These are phyloP conservation scores for Chironex yamaguchii DNA, from an alignment of 30 jellyfish, hydroid and myxozoan genomes.

Conservation along the genomic window DNA sequence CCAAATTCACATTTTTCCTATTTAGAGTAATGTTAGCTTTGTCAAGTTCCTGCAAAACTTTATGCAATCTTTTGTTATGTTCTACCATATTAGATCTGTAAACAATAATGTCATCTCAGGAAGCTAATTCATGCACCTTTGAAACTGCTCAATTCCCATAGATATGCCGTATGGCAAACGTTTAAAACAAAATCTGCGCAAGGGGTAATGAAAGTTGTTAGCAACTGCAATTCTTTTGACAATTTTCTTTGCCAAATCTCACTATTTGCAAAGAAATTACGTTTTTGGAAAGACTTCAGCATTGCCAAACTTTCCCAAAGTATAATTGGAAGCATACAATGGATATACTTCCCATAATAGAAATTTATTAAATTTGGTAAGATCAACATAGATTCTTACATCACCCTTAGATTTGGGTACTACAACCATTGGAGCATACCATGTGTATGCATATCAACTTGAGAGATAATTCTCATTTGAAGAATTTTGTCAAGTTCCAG, in stretches of 20 bases:
- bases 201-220: constrained; percentile 42
- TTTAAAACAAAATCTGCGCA: constrained; percentile 61
- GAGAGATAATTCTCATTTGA: constrained; percentile 50
- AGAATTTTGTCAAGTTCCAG: constrained; percentile 60
- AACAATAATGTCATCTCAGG: constrained; percentile 52
- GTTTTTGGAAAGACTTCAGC: constrained; percentile 48
- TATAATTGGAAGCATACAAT: constrained; percentile 16
- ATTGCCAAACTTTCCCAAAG: constrained; percentile 8
- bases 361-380: constrained; percentile 49
- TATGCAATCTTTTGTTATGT: constrained; percentile 42
- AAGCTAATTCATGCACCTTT: constrained; percentile 46
- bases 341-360: constrained; percentile 67
- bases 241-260: constrained; percentile 75
- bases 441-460: constrained; percentile 69
- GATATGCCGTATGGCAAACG: constrained; percentile 64
- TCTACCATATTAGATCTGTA: constrained; percentile 48
- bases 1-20: constrained; percentile 44
- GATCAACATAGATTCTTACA: constrained; percentile 67
- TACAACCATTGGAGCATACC: constrained; percentile 74
- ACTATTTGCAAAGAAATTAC: constrained; percentile 67
- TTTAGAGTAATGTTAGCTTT: constrained; percentile 53
- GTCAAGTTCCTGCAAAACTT: constrained; percentile 31
- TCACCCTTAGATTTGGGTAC: constrained; percentile 54
- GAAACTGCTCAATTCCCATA: constrained; percentile 47
- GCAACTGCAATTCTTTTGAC: constrained; percentile 44